phyloP scores from a whole-genome alignment of 1,140 invertebrate genomes.

The Cepaea nemoralis region DNA sequence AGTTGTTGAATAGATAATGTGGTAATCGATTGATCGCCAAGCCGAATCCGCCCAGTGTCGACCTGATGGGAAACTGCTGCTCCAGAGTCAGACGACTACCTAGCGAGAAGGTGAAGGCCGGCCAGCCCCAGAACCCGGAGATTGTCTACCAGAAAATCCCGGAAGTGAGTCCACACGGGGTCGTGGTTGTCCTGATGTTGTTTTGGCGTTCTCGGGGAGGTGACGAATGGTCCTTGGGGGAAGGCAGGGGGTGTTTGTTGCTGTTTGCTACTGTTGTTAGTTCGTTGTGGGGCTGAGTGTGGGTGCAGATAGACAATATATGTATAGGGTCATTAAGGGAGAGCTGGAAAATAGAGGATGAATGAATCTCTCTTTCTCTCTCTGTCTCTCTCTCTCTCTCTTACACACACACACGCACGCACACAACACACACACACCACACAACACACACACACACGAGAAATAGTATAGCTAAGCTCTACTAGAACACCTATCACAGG shows the following conservation, averaged over 20 bases:
- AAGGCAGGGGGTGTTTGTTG: too few relatives aligned
- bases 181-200: not conserved
- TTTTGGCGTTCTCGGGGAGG: not conserved
- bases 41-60: not conserved
- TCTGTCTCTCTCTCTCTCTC: too few relatives aligned
- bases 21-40: not conserved
- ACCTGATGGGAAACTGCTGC: constrained; percentile 16
- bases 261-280: too few relatives aligned
- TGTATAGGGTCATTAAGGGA: not conserved
- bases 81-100: not conserved
- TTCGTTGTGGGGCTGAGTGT: not conserved
- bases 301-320: not conserved
- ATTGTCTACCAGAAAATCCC: constrained; percentile 21
- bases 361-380: too few relatives aligned
- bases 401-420: too few relatives aligned
- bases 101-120: not conserved
- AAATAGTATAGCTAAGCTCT: too few relatives aligned
- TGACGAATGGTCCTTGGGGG: not conserved
- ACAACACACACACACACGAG: too few relatives aligned
- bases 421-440: too few relatives aligned
- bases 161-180: not conserved
- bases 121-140: not conserved
- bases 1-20: too few relatives aligned
- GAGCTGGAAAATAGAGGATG: too few relatives aligned
- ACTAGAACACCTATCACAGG: too few relatives aligned